Percentiles rank a stretch among this genome's conserved stretches.
phyloP scores from a whole-genome alignment of 2,888 invertebrate genomes.

The Itoplectis maculator region DNA sequence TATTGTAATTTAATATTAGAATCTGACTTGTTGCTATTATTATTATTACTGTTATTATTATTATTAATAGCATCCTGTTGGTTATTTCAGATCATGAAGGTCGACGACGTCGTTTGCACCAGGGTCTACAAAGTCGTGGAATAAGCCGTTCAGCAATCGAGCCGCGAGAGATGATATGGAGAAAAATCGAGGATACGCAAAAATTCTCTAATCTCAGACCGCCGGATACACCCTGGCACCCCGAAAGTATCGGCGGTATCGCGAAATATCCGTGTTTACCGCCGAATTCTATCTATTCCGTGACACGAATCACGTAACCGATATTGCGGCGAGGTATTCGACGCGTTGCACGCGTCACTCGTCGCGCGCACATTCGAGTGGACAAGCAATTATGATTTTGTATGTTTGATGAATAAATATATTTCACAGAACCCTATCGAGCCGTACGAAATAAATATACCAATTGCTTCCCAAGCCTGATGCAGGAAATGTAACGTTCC shows the following conservation, averaged over 20 bases:
- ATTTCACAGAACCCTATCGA: conserved; percentile 30
- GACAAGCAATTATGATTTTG: conserved; percentile 50
- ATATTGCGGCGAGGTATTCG: conserved; percentile 23
- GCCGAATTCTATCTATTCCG: background rate
- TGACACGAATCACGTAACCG: conserved; percentile 42
- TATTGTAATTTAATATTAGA: background rate
- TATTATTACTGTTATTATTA: background rate
- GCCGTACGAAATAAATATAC: too few relatives aligned
- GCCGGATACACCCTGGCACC: conserved; percentile 4
- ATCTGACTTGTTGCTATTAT: background rate
- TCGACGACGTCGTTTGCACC: conserved; percentile 90
- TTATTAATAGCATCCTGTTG: background rate
- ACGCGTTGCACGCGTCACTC: conserved; percentile 38
- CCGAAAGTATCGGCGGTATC: conserved; percentile 7
- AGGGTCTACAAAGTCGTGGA: conserved; percentile 90
- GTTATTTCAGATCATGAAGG: conserved; percentile 88
- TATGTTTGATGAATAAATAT: conserved; percentile 63
- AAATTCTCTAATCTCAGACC: conserved; percentile 41
- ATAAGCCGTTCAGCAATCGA: conserved; percentile 72
- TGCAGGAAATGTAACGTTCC: too few relatives aligned
- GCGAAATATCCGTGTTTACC: conserved; percentile 20
- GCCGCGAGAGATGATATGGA: conserved; percentile 11
- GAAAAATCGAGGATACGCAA: conserved; percentile 34
- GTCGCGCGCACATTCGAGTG: conserved; percentile 16
- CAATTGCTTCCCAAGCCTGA: too few relatives aligned